These are phyloP conservation scores for Melospiza georgiana DNA, from an alignment of 2,113 vertebrate genomes.

Conservation along the genomic window DNA sequence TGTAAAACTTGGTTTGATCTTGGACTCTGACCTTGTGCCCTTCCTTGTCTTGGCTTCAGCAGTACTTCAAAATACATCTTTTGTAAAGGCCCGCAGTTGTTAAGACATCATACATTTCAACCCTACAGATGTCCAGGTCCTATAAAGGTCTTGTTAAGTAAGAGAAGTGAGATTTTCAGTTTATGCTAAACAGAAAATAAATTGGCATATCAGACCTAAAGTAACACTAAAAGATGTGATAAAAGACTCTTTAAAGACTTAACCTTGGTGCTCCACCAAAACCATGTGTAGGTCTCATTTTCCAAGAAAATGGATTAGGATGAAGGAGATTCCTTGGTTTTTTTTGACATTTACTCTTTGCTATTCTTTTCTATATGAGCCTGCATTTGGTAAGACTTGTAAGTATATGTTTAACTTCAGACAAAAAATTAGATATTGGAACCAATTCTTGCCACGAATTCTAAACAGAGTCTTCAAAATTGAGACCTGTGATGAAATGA, in stretches of 20 bases:
- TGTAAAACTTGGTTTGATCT: not conserved
- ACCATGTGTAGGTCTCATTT: not conserved
- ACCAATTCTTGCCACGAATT: not conserved
- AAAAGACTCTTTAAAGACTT: not conserved
- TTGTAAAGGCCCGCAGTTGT: not conserved
- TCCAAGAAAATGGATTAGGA: not conserved
- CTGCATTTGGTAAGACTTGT: not conserved
- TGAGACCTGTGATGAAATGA: not conserved
- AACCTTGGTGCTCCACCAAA: not conserved
- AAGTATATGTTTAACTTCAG: not conserved
- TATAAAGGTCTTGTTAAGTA: not conserved
- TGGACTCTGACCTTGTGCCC: not conserved
- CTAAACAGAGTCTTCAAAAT: not conserved
- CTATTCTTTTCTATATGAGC: not conserved
- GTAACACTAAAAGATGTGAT: not conserved
- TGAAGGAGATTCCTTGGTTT: not conserved
- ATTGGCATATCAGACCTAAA: not conserved
- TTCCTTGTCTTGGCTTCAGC: not conserved
- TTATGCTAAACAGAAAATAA: not conserved
- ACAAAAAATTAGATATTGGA: not conserved
- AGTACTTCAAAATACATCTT: not conserved
- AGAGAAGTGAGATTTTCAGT: not conserved
- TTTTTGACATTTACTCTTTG: not conserved
- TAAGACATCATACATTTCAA: not conserved
- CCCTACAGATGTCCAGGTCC: not conserved